A percentile compares a stretch with the other conserved stretches of the same genome.
Evolutionary conservation across 1,140 invertebrate genomes (phyloP).

Genomic region (Andrena cerasifolii): DNA sequence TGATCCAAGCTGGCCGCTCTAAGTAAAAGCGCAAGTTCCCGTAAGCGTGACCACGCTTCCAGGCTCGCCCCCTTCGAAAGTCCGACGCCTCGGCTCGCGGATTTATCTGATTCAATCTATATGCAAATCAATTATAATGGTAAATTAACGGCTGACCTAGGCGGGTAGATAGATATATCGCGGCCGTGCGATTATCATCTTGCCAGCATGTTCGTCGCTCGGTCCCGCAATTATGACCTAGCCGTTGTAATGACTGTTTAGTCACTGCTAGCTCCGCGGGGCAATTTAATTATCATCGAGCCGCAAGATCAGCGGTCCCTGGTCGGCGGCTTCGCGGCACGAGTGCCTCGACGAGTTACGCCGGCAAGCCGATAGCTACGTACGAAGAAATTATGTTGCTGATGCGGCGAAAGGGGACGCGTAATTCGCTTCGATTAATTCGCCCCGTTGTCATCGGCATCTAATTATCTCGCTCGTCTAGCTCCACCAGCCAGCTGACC

Average conservation of each 20-base stretch:
- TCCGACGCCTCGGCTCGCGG: slow-evolving; percentile 53
- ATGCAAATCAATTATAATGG: slow-evolving; percentile 80
- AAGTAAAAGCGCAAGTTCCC: not conserved
- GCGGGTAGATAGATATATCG: slow-evolving; percentile 63
- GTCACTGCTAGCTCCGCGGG: slow-evolving; percentile 71
- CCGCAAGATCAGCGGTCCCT: slow-evolving; percentile 50
- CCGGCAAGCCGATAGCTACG: slow-evolving; percentile 21
- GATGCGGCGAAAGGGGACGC: slow-evolving; percentile 21
- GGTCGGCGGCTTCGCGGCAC: slow-evolving; percentile 5
- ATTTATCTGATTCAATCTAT: slow-evolving; percentile 79
- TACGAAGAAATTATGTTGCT: slow-evolving; percentile 41
- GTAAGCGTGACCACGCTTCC: slow-evolving; percentile 3
- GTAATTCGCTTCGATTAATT: slow-evolving; percentile 42
- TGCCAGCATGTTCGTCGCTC: slow-evolving; percentile 69
- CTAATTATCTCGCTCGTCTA: not conserved
- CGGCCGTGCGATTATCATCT: slow-evolving; percentile 72
- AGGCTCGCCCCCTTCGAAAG: not conserved
- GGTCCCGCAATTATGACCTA: slow-evolving; percentile 76
- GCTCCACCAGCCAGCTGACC: not conserved
- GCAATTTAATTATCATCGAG: slow-evolving; percentile 78
- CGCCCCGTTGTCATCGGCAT: not conserved
- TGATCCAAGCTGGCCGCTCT: too few species aligned
- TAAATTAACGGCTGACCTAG: slow-evolving; percentile 75
- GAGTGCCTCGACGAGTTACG: slow-evolving; percentile 25
- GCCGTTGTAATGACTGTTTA: slow-evolving; percentile 79